Conservation (phyloP, 2,888 invertebrate genomes). For the Venusia cambrica region DNA sequence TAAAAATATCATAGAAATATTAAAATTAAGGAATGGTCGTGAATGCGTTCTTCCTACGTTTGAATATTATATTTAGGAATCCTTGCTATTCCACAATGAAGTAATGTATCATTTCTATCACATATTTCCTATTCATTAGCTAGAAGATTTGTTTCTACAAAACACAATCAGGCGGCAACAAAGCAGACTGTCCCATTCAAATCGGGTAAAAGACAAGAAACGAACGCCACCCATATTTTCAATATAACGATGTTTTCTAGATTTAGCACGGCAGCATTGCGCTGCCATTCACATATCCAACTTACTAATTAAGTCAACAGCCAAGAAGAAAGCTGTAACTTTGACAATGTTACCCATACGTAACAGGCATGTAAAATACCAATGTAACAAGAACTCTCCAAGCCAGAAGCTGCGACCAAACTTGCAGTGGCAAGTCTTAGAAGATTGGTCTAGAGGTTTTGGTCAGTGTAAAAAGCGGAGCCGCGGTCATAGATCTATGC, state of each 20-base stretch:
- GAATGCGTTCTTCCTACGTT: too few species aligned
- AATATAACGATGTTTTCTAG: constrained; percentile 72
- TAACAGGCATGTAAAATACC: constrained; percentile 55
- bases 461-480: constrained; percentile 57
- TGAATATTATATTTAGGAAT: too few species aligned
- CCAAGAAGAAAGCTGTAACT: constrained; percentile 76
- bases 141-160: constrained; percentile 22
- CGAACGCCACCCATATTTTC: constrained; percentile 69
- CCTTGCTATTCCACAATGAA: constrained; percentile 10
- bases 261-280: constrained; percentile 71
- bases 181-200: constrained; percentile 44
- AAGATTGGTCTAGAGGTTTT: constrained; percentile 37
- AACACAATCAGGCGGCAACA: constrained; percentile 38
- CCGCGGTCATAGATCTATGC: constrained; percentile 76
- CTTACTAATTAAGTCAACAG: constrained; percentile 79
- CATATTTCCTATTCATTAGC: constrained; percentile 23
- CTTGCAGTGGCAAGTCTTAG: constrained; percentile 4
- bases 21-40: too few species aligned
- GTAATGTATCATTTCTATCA: constrained; percentile 18
- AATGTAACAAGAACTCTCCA: constrained; percentile 40
- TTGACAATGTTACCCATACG: constrained; percentile 79
- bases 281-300: constrained; percentile 80
- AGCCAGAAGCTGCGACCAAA: constrained; percentile 4
- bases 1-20: too few species aligned
- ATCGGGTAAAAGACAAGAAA: constrained; percentile 41